These are phyloP conservation scores for Melieria omissa DNA, from an alignment of 2,888 invertebrate genomes.

Conservation along the genomic window DNA sequence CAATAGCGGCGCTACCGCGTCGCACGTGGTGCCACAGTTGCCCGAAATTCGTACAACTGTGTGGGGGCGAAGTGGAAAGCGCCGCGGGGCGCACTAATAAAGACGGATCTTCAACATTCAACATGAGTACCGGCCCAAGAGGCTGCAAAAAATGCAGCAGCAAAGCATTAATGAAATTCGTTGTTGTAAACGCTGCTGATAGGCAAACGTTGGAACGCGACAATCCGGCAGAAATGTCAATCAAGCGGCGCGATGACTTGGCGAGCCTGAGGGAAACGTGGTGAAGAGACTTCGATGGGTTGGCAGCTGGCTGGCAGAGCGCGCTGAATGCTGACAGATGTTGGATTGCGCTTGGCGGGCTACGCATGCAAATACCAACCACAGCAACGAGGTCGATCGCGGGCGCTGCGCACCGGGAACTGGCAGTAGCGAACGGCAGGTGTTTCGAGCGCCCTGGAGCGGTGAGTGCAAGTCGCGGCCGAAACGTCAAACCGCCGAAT, in stretches of 20 bases:
- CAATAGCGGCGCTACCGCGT: too few relatives aligned
- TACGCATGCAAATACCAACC: slow-evolving; percentile 55
- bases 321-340: slow-evolving; percentile 58
- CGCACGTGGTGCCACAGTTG: too few relatives aligned
- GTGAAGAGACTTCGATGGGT: neutral
- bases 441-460: neutral
- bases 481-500: slow-evolving; percentile 28
- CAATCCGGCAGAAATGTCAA: slow-evolving; percentile 23
- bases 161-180: too few relatives aligned
- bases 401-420: neutral
- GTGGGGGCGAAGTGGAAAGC: neutral
- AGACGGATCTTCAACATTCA: slow-evolving; percentile 32
- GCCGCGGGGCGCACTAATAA: slow-evolving; percentile 33
- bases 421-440: neutral
- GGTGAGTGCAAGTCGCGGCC: slow-evolving; percentile 17
- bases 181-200: too few relatives aligned
- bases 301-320: slow-evolving; percentile 19
- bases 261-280: slow-evolving; percentile 18
- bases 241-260: slow-evolving; percentile 22
- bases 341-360: slow-evolving; percentile 49
- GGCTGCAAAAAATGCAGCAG: too few relatives aligned
- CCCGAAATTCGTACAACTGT: too few relatives aligned
- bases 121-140: slow-evolving; percentile 11
- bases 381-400: neutral
- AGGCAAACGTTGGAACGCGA: too few relatives aligned